Conservation (phyloP, 1,140 invertebrate species). For the Tetranychus urticae region DNA sequence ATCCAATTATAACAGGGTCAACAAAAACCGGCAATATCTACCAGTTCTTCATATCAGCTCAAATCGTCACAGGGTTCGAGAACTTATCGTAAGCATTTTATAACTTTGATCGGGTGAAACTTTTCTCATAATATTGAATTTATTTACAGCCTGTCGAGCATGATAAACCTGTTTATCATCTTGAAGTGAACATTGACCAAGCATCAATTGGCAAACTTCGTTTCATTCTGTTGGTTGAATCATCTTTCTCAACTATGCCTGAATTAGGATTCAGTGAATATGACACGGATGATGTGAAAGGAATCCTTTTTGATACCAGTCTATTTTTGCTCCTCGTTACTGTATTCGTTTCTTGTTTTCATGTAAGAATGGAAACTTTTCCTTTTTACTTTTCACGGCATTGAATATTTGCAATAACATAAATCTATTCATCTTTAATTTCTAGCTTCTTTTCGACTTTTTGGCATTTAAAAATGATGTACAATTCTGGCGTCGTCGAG, state of each 20-base stretch:
- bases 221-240: slow-evolving; percentile 37
- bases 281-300: slow-evolving; percentile 88
- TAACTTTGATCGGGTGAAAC: neutral
- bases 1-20: neutral
- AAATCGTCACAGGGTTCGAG: slow-evolving; percentile 43
- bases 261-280: slow-evolving; percentile 65
- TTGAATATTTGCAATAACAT: slow-evolving; percentile 11
- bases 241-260: slow-evolving; percentile 44
- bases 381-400: slow-evolving; percentile 30
- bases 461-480: slow-evolving; percentile 96
- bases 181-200: slow-evolving; percentile 24
- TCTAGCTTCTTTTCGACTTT: slow-evolving; percentile 62
- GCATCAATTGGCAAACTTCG: slow-evolving; percentile 28
- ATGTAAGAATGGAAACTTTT: slow-evolving; percentile 22
- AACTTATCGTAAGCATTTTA: slow-evolving; percentile 30
- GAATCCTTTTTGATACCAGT: slow-evolving; percentile 86
- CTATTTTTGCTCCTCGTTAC: slow-evolving; percentile 72
- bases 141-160: slow-evolving; percentile 11
- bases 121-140: neutral
- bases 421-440: slow-evolving; percentile 29
- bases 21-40: slow-evolving; percentile 19
- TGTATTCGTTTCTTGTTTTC: slow-evolving; percentile 68
- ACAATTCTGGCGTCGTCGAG: slow-evolving; percentile 64
- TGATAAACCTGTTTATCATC: slow-evolving; percentile 16
- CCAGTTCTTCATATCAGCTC: slow-evolving; percentile 60